Conservation (phyloP, 2,797 vertebrate genomes). For the Lagodon rhomboides region DNA sequence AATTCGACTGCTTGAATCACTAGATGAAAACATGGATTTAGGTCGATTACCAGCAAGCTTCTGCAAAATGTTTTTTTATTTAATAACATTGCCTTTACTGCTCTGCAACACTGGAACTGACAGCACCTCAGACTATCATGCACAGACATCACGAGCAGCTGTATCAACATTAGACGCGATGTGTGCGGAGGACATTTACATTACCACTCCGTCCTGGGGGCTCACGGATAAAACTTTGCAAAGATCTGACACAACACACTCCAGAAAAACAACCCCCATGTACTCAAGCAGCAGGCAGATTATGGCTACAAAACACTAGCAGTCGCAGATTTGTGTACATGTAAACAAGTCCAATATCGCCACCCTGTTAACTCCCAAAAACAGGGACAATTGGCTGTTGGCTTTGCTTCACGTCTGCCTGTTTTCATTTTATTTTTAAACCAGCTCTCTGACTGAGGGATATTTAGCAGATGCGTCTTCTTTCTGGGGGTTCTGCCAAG, state of each 20-base stretch:
- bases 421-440: constrained; percentile 14
- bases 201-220: neutral
- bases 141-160: constrained; percentile 15
- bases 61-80: no score
- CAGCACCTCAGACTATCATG: constrained; percentile 1
- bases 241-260: neutral
- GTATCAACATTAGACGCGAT: constrained; percentile 7
- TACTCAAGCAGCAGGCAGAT: neutral
- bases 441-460: constrained; percentile 18
- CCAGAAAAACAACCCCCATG: neutral
- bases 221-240: neutral
- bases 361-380: constrained; percentile 16
- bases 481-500: constrained; percentile 42
- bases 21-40: no score
- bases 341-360: constrained; percentile 19
- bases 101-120: neutral
- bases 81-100: no score
- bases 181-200: constrained; percentile 18
- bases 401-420: neutral
- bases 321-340: constrained; percentile 15
- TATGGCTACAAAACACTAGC: constrained; percentile 30
- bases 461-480: constrained; percentile 43
- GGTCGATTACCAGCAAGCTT: no score
- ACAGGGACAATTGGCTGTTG: constrained; percentile 29
- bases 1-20: no score